These are phyloP conservation scores for Pinna nobilis DNA, from an alignment of 1,140 invertebrate genomes.

Conservation along the genomic window DNA sequence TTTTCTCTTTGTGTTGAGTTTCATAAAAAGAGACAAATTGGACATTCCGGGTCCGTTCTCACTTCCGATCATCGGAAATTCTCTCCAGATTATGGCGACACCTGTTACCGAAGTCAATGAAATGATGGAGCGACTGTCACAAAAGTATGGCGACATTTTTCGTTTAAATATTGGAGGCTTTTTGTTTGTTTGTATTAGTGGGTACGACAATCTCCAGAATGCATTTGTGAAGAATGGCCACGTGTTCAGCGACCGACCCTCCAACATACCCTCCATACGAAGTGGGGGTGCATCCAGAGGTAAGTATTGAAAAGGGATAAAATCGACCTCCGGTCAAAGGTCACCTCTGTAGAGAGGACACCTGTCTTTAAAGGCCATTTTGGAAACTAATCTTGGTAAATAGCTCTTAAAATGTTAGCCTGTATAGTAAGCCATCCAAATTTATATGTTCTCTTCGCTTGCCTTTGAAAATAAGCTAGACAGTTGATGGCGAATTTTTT, in stretches of 20 bases:
- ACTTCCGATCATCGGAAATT: conserved; percentile 38
- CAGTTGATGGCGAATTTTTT: no score
- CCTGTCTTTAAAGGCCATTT: no score
- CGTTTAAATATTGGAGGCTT: conserved; percentile 43
- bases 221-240: conserved; percentile 45
- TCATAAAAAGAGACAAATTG: conserved; percentile 17
- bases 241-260: conserved; percentile 43
- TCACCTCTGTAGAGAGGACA: no score
- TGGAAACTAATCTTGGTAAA: no score
- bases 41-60: conserved; percentile 35
- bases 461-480: no score
- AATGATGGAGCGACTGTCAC: conserved; percentile 16
- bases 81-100: conserved; percentile 11
- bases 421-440: no score
- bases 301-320: no score
- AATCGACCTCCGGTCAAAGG: no score
- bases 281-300: no score
- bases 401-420: no score
- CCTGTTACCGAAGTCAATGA: conserved; percentile 2
- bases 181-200: conserved; percentile 44
- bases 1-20: conserved; percentile 84
- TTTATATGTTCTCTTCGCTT: no score
- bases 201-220: conserved; percentile 49
- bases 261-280: conserved; percentile 22
- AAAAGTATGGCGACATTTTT: conserved; percentile 47